These are phyloP conservation scores for Dromiciops gliroides DNA, from an alignment of 2,113 vertebrate species.

Conservation along the genomic window DNA sequence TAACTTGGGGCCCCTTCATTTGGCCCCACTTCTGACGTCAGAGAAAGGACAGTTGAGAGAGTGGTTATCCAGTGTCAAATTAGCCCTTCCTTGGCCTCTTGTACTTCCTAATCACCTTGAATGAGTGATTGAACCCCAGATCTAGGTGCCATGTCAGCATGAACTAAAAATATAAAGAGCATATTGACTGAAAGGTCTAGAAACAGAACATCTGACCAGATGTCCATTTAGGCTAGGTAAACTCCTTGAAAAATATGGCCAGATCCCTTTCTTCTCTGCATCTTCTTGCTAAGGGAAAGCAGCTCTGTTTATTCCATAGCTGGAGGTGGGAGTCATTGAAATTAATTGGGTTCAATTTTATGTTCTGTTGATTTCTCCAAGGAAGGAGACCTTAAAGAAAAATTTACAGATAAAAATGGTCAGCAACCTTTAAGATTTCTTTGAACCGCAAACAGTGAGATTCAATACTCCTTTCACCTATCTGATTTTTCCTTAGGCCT, in stretches of 20 bases:
- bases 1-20: background rate
- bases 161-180: constrained; percentile 34
- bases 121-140: constrained; percentile 12
- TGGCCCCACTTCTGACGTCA: background rate
- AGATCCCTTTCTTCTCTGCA: constrained; percentile 31
- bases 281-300: constrained; percentile 37
- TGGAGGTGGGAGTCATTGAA: background rate
- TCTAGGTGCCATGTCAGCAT: background rate
- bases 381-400: background rate
- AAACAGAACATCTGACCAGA: background rate
- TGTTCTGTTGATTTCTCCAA: constrained; percentile 26
- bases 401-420: background rate
- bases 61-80: background rate
- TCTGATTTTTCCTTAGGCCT: constrained; percentile 9
- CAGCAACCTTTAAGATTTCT: constrained; percentile 1
- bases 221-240: background rate
- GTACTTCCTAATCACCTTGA: background rate
- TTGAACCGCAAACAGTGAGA: background rate
- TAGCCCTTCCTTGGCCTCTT: background rate
- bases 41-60: background rate
- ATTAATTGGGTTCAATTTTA: constrained; percentile 17
- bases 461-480: background rate
- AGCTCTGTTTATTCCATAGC: constrained; percentile 3
- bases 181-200: constrained; percentile 2
- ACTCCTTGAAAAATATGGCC: constrained; percentile 2